A percentile compares a stretch with the other conserved stretches of the same genome.
Conservation (phyloP, 1,140 invertebrate genomes). For the Drosophila arawakana region DNA sequence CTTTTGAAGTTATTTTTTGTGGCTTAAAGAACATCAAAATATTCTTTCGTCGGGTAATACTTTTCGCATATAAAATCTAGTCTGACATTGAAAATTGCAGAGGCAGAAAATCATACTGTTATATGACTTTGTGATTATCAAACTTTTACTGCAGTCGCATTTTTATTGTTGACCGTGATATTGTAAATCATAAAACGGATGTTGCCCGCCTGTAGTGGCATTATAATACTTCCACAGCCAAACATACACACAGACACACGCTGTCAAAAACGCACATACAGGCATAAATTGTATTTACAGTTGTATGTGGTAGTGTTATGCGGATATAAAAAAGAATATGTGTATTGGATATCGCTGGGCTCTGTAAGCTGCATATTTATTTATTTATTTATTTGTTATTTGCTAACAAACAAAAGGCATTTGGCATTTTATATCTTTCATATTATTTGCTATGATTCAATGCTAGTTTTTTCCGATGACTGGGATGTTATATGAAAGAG, state of each 20-base stretch:
- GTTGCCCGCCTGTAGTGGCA: constrained; percentile 34
- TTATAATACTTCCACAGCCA: constrained; percentile 38
- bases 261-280: neutral
- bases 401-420: constrained; percentile 60
- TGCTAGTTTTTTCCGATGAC: constrained; percentile 12
- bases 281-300: constrained; percentile 68
- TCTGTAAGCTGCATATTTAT: constrained; percentile 72
- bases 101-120: constrained; percentile 28
- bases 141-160: constrained; percentile 29
- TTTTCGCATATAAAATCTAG: neutral
- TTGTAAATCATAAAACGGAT: constrained; percentile 51
- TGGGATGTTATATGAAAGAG: constrained; percentile 7
- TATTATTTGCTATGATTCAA: constrained; percentile 46
- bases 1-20: neutral
- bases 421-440: constrained; percentile 60
- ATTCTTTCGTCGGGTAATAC: neutral
- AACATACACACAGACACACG: constrained; percentile 5
- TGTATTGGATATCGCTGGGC: constrained; percentile 47
- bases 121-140: constrained; percentile 42
- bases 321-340: constrained; percentile 51
- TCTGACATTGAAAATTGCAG: constrained; percentile 40
- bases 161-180: constrained; percentile 48
- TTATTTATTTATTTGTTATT: constrained; percentile 73
- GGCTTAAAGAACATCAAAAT: too few species aligned
- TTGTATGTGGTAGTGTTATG: constrained; percentile 47